These are phyloP conservation scores for Kradibia gibbosae DNA, from an alignment of 1,140 invertebrate genomes.

Conservation along the genomic window DNA sequence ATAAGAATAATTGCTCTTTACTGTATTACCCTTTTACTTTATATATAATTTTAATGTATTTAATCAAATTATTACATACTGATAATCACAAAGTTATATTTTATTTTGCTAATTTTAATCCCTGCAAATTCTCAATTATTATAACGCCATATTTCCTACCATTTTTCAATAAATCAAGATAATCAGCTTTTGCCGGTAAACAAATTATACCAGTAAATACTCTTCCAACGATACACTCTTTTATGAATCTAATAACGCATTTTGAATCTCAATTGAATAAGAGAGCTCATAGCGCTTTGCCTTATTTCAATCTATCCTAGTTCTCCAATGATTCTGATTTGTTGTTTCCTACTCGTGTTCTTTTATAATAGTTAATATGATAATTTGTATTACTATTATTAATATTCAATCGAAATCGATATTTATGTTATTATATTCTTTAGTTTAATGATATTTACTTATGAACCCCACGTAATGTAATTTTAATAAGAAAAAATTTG, in stretches of 20 bases:
- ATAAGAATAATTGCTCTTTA: too few species aligned
- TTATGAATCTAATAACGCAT: constrained; percentile 14
- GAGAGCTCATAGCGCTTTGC: not conserved
- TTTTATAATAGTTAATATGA: not conserved
- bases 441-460: too few species aligned
- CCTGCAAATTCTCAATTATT: too few species aligned
- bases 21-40: too few species aligned
- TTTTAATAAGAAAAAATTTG: too few species aligned
- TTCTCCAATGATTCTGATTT: constrained; percentile 7
- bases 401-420: not conserved
- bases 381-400: not conserved
- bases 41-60: too few species aligned
- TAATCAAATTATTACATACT: too few species aligned
- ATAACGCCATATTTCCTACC: too few species aligned
- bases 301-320: constrained; percentile 24
- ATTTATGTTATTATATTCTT: not conserved
- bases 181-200: not conserved
- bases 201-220: not conserved
- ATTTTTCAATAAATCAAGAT: not conserved
- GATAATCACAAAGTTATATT: too few species aligned
- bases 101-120: too few species aligned
- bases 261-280: constrained; percentile 11
- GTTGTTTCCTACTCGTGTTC: constrained; percentile 11
- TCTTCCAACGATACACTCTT: not conserved
- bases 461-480: too few species aligned